These are phyloP conservation scores for Camponotus floridanus DNA, from an alignment of 1,140 invertebrate genomes.

Conservation along the genomic window DNA sequence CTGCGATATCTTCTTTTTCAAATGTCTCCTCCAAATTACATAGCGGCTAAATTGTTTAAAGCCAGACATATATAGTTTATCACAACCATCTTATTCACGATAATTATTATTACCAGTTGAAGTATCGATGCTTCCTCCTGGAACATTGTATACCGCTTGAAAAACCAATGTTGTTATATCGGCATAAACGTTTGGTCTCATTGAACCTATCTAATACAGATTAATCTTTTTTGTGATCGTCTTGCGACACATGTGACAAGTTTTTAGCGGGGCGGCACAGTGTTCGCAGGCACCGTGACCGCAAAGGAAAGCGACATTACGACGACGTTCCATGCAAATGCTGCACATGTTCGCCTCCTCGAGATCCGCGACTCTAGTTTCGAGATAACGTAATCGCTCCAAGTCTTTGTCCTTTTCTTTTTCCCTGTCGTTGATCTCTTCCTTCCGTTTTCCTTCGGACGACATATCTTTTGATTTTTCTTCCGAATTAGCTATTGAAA, in stretches of 20 bases:
- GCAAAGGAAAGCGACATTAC: constrained; percentile 95
- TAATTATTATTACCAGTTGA: neutral
- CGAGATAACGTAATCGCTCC: constrained; percentile 91
- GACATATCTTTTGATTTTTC: constrained; percentile 67
- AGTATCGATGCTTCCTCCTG: neutral
- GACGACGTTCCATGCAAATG: constrained; percentile 92
- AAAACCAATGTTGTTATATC: neutral
- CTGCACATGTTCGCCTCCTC: constrained; percentile 94
- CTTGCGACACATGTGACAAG: constrained; percentile 97
- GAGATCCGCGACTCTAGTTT: constrained; percentile 94
- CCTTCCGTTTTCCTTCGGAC: constrained; percentile 69
- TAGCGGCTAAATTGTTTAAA: neutral
- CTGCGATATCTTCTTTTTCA: neutral
- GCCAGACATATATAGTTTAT: neutral
- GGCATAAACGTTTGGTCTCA: neutral
- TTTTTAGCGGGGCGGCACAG: constrained; percentile 93
- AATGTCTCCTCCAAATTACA: neutral
- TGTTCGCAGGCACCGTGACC: constrained; percentile 95
- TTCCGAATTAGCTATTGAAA: constrained; percentile 59
- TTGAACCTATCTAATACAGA: constrained; percentile 87
- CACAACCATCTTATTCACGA: neutral
- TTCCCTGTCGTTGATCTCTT: constrained; percentile 85
- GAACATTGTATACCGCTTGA: neutral
- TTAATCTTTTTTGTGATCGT: constrained; percentile 96
- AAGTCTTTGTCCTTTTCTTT: constrained; percentile 84